Evolutionary conservation across 2,888 invertebrate species (phyloP).

Genomic region (Liodrosophila aerea): DNA sequence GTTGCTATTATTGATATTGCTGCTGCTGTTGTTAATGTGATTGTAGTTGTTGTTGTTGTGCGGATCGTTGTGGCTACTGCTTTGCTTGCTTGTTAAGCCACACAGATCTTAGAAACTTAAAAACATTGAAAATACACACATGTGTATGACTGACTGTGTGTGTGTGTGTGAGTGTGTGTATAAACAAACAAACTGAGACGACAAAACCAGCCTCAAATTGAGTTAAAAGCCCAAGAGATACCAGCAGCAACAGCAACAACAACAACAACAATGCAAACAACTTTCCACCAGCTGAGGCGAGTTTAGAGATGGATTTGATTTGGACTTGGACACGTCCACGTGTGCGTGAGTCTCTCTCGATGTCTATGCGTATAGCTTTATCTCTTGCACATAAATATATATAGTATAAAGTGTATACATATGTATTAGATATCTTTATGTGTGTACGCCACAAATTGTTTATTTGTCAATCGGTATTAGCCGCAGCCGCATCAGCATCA

Average conservation of each 20-base stretch:
- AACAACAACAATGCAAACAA: conserved; percentile 57
- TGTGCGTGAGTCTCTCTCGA: conserved; percentile 52
- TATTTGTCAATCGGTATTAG: conserved; percentile 72
- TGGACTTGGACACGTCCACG: conserved; percentile 59
- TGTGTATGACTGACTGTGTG: conserved; percentile 52
- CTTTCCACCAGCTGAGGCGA: conserved; percentile 62
- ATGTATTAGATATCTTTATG: conserved; percentile 2
- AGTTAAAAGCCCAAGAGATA: conserved; percentile 67
- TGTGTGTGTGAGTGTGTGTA: conserved; percentile 57
- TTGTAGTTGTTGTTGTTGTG: conserved; percentile 23
- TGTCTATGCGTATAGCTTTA: conserved; percentile 30
- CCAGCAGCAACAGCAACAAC: conserved; percentile 22
- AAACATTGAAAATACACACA: conserved; percentile 55
- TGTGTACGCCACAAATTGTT: conserved; percentile 63
- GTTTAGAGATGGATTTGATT: conserved; percentile 56
- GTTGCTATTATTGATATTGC: conserved; percentile 29
- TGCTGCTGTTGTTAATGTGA: conserved; percentile 23
- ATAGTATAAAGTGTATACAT: neutral
- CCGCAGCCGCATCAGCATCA: conserved; percentile 14
- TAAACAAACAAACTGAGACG: conserved; percentile 44
- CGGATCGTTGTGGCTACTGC: conserved; percentile 19
- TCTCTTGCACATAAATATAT: conserved; percentile 10
- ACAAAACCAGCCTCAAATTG: conserved; percentile 62
- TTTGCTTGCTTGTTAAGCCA: conserved; percentile 45
- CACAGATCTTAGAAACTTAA: conserved; percentile 49